Conservation (phyloP, 2,113 vertebrate genomes). For the Penelope pileata region DNA sequence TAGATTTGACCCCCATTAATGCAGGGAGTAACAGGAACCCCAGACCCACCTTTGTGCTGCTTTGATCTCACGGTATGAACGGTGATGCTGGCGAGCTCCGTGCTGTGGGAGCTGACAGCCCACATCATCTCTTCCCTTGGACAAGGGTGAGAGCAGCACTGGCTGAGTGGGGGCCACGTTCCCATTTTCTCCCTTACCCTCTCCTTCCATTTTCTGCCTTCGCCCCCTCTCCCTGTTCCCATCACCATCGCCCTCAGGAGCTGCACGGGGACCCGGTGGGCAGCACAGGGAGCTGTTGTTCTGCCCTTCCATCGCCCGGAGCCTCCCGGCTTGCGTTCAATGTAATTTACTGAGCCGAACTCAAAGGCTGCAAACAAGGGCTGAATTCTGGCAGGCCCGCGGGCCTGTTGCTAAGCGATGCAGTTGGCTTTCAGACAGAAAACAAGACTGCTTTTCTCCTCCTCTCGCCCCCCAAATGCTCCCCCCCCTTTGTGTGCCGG, state of each 20-base stretch:
- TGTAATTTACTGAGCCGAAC: conserved; percentile 86
- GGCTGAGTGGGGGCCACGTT: background rate
- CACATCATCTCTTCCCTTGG: too few species aligned
- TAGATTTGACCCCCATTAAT: background rate
- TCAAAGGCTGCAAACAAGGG: conserved; percentile 88
- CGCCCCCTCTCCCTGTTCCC: background rate
- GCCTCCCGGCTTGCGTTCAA: conserved; percentile 77
- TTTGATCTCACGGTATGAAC: background rate
- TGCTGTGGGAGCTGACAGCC: background rate
- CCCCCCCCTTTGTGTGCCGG: conserved; percentile 62
- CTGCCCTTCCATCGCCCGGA: conserved; percentile 67
- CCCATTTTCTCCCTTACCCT: background rate
- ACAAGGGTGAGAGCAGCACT: too few species aligned
- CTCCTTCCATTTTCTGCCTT: background rate
- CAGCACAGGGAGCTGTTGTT: conserved; percentile 74
- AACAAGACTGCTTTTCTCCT: conserved; percentile 72
- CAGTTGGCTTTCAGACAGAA: conserved; percentile 76
- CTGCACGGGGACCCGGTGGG: background rate
- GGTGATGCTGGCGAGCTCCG: background rate
- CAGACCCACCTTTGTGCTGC: background rate
- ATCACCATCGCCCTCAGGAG: background rate
- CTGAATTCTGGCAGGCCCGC: conserved; percentile 85
- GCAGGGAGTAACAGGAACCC: background rate
- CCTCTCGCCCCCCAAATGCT: conserved; percentile 43
- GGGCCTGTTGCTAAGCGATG: conserved; percentile 83